These are phyloP conservation scores for Protomyctophum bolini DNA, from an alignment of 2,113 vertebrate species.

Conservation along the genomic window DNA sequence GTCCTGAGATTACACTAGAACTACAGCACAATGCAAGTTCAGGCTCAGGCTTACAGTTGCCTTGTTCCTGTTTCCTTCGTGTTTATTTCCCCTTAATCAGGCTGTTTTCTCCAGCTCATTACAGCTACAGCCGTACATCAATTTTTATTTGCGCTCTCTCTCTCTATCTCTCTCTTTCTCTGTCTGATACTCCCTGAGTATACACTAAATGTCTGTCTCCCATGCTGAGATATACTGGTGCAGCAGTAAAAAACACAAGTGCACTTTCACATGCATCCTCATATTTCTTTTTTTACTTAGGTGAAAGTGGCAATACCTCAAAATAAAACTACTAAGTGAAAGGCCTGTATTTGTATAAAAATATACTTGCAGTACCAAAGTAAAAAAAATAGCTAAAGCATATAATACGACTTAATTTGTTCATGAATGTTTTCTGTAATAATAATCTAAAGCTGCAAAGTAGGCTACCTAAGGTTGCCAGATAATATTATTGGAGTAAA, in stretches of 20 bases:
- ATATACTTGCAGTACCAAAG: neutral
- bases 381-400: no score
- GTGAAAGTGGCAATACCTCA: no score
- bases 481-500: no score
- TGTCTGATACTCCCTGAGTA: neutral
- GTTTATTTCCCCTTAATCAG: conserved; percentile 4
- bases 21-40: conserved; percentile 19
- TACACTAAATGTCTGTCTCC: conserved; percentile 1
- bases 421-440: no score
- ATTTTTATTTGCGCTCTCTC: neutral
- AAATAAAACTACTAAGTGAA: neutral
- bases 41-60: neutral
- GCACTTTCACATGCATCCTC: neutral
- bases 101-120: neutral
- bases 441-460: no score
- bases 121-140: conserved; percentile 1
- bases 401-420: no score
- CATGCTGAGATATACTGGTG: conserved; percentile 3
- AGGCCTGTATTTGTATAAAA: neutral
- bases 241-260: neutral
- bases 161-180: neutral
- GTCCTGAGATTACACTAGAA: neutral
- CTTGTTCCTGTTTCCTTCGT: neutral
- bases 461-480: no score
- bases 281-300: no score